Base-by-base conservation (phyloP, 2,113 vertebrate species). In the Varanus komodoensis region DNA sequence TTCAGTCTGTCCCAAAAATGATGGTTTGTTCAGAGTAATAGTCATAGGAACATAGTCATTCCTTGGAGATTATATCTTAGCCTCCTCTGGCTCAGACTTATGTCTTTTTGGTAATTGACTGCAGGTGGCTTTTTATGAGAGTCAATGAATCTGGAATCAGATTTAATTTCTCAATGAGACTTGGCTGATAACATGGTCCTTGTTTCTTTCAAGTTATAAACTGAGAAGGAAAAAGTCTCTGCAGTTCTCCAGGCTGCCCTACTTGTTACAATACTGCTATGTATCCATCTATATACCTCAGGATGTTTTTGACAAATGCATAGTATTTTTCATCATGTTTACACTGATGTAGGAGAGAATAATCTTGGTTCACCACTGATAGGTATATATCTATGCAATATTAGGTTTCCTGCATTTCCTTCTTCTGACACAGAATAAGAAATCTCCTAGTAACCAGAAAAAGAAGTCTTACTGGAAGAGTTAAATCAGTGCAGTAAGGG, bases 21-120 rank as follows among this genome's bases (percentile, higher is more conserved):
- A 29, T 71, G 38, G 23, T 68, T 90, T 93, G 89, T 77, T 71
- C 82, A 82, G 32, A 91, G 4, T 1, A 0, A 44, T 44, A 44
- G 38, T 44, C 38, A 44, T 44, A 44, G 38, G 85, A 79, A 82
- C 1, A 1, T 44, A 48, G 84, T 23, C 75, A 0, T 0, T n/a
- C 32, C 50, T 68, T 0, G 0, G 50, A 88, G 64, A 75, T 85
- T 89, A 54, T 73, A 57, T 57, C 64, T 0, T 0, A 0, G 0
- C 1, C 48, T 93, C 73, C 54, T 71, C 87, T 92, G 34, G 61
- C 89, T 89, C 92, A 90, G 82, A 80, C 92, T 84, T 89, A n/a
- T 87, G 75, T 90, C 88, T 90, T 92, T 91, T 84, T 93, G 84
- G 84, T 90, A 82, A 0, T 2, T 89, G 82, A 67, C 2, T 84